Percentiles rank a stretch among this genome's conserved stretches.
These are phyloP conservation scores for Caenorhabditis doughertyi DNA, from an alignment of 2,888 invertebrate genomes.

Conservation along the genomic window DNA sequence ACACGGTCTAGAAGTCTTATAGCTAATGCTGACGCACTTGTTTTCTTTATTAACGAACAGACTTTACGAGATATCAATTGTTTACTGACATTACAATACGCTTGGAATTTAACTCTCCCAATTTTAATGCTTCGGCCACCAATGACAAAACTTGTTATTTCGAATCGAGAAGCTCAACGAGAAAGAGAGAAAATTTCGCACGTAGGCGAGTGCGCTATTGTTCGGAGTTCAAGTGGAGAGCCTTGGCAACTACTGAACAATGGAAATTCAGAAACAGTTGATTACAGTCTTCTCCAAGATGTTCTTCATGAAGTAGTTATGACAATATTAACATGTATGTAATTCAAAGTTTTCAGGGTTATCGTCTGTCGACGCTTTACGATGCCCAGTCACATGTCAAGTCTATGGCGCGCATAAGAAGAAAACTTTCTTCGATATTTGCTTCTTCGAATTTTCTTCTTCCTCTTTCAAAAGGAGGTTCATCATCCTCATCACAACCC, in stretches of 20 bases:
- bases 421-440: slow-evolving; percentile 56
- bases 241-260: slow-evolving; percentile 61
- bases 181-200: slow-evolving; percentile 41
- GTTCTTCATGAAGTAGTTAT: slow-evolving; percentile 69
- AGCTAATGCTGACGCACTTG: slow-evolving; percentile 63
- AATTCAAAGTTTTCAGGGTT: slow-evolving; percentile 63
- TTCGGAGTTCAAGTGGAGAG: slow-evolving; percentile 49
- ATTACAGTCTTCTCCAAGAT: slow-evolving; percentile 74
- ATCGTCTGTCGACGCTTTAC: slow-evolving; percentile 72
- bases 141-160: slow-evolving; percentile 73
- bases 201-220: slow-evolving; percentile 62
- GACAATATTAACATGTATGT: not conserved
- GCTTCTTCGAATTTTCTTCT: slow-evolving; percentile 15
- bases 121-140: slow-evolving; percentile 76
- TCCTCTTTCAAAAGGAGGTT: slow-evolving; percentile 33
- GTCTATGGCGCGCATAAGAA: slow-evolving; percentile 65
- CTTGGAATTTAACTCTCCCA: slow-evolving; percentile 76
- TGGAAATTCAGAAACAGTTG: slow-evolving; percentile 43
- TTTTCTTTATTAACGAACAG: slow-evolving; percentile 77
- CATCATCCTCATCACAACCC: slow-evolving; percentile 54
- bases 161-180: slow-evolving; percentile 52
- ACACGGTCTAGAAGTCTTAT: slow-evolving; percentile 33
- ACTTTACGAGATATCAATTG: slow-evolving; percentile 74
- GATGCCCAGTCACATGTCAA: slow-evolving; percentile 70
- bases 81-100: slow-evolving; percentile 73